phyloP scores from a whole-genome alignment of 2,113 vertebrate species.

The Rhagologus leucostigma region DNA sequence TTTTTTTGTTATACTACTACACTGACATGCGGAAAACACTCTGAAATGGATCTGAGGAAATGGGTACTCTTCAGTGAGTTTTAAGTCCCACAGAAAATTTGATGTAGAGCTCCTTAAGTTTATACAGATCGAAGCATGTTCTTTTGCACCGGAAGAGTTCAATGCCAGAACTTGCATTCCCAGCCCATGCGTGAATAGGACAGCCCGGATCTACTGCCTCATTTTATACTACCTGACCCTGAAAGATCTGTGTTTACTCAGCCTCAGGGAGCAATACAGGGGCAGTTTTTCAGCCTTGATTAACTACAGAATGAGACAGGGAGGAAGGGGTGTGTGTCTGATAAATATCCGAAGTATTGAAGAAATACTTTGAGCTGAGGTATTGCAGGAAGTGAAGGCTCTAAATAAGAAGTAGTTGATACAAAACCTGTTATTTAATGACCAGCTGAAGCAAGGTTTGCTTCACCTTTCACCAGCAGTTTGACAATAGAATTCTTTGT shows the following conservation, averaged over 20 bases:
- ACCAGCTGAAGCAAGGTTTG: background rate
- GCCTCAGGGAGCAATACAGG: background rate
- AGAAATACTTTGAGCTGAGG: background rate
- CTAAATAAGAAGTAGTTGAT: background rate
- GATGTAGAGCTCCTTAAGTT: background rate
- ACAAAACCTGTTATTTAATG: background rate
- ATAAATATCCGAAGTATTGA: background rate
- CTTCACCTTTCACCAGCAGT: background rate
- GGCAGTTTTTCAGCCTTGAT: background rate
- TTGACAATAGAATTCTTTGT: background rate
- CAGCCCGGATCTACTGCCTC: background rate
- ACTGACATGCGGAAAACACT: background rate
- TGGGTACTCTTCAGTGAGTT: background rate
- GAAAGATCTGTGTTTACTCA: background rate
- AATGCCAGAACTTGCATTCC: background rate
- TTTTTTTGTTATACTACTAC: background rate
- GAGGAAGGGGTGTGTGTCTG: too few relatives aligned
- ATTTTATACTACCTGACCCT: background rate
- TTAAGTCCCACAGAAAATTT: background rate
- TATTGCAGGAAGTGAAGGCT: background rate
- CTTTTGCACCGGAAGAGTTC: background rate
- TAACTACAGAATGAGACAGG: background rate
- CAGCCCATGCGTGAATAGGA: fast-evolving
- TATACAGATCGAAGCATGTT: background rate
- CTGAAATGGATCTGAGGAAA: background rate